Evolutionary conservation across 2,888 invertebrate genomes (phyloP).

Genomic region (Homarus gammarus): DNA sequence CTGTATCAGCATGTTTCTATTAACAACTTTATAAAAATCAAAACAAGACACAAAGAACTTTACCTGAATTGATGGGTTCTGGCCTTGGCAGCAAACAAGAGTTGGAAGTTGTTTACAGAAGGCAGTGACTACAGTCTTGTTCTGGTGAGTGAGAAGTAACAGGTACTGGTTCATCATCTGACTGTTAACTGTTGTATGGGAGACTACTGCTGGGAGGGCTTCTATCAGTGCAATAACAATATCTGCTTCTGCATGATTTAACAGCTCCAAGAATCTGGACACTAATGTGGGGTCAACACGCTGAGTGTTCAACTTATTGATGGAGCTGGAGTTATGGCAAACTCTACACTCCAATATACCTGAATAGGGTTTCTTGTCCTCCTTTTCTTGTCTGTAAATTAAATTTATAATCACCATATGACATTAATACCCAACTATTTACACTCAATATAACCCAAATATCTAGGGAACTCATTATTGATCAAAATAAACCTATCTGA

Average conservation of each 20-base stretch:
- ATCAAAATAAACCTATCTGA: too few relatives aligned
- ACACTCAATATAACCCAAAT: too few relatives aligned
- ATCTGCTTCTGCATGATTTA: slow-evolving; percentile 18
- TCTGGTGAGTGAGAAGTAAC: slow-evolving; percentile 41
- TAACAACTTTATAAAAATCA: too few relatives aligned
- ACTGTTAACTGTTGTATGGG: slow-evolving; percentile 45
- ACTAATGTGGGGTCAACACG: slow-evolving; percentile 60
- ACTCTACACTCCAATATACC: slow-evolving; percentile 40
- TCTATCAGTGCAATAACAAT: slow-evolving; percentile 60
- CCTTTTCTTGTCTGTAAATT: slow-evolving; percentile 27
- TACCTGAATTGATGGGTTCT: slow-evolving; percentile 40
- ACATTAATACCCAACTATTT: too few relatives aligned
- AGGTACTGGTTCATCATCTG: slow-evolving; percentile 54
- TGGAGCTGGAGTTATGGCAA: slow-evolving; percentile 17
- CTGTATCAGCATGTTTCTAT: too few relatives aligned
- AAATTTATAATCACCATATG: too few relatives aligned
- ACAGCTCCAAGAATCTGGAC: slow-evolving; percentile 47
- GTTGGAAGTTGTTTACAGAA: slow-evolving; percentile 29
- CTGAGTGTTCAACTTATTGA: neutral
- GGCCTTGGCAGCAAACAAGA: slow-evolving; percentile 17
- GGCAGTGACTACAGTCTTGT: slow-evolving; percentile 45
- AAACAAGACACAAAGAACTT: neutral
- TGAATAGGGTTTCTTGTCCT: slow-evolving; percentile 16
- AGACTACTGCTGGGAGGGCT: slow-evolving; percentile 60
- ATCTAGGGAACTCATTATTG: too few relatives aligned